phyloP scores from a whole-genome alignment of 1,140 invertebrate genomes.

The Drosophila orosa region DNA sequence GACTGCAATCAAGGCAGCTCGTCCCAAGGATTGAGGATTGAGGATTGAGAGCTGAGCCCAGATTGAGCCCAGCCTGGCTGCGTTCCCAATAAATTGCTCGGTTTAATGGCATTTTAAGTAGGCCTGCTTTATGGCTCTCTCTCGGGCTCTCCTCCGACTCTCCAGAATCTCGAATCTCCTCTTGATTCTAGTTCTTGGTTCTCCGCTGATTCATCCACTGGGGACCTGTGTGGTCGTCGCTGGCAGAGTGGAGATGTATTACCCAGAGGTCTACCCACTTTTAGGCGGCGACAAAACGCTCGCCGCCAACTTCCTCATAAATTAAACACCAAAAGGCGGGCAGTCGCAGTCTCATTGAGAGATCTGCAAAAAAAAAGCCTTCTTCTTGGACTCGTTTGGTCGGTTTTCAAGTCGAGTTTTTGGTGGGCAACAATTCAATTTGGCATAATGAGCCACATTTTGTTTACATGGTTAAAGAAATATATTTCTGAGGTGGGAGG shows the following conservation, averaged over 20 bases:
- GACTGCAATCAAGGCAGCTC: slow-evolving; percentile 53
- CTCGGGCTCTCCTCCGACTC: background rate
- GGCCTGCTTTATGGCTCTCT: slow-evolving; percentile 75
- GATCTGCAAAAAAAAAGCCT: slow-evolving; percentile 46
- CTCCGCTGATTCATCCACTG: slow-evolving; percentile 64
- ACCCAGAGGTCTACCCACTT: slow-evolving; percentile 66
- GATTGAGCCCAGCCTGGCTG: slow-evolving; percentile 28
- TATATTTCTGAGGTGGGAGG: slow-evolving; percentile 12
- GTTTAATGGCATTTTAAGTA: slow-evolving; percentile 84
- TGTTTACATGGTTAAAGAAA: slow-evolving; percentile 34
- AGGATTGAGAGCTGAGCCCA: slow-evolving; percentile 24
- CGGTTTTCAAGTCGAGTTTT: slow-evolving; percentile 30
- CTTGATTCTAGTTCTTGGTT: slow-evolving; percentile 12
- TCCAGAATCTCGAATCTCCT: slow-evolving; percentile 17
- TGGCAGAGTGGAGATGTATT: slow-evolving; percentile 59
- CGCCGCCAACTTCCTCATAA: slow-evolving; percentile 63
- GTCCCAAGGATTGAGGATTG: slow-evolving; percentile 20
- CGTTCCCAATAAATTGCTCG: slow-evolving; percentile 77
- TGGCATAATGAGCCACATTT: slow-evolving; percentile 83
- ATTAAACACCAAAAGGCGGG: slow-evolving; percentile 38
- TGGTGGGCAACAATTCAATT: slow-evolving; percentile 76
- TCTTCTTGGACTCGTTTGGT: slow-evolving; percentile 56
- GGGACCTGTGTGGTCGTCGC: slow-evolving; percentile 65
- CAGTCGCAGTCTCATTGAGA: slow-evolving; percentile 23
- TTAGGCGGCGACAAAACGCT: slow-evolving; percentile 74